A percentile compares a stretch with the other conserved stretches of the same genome.
phyloP scores from a whole-genome alignment of 2,888 invertebrate species.

The Drosophila multiciliata region DNA sequence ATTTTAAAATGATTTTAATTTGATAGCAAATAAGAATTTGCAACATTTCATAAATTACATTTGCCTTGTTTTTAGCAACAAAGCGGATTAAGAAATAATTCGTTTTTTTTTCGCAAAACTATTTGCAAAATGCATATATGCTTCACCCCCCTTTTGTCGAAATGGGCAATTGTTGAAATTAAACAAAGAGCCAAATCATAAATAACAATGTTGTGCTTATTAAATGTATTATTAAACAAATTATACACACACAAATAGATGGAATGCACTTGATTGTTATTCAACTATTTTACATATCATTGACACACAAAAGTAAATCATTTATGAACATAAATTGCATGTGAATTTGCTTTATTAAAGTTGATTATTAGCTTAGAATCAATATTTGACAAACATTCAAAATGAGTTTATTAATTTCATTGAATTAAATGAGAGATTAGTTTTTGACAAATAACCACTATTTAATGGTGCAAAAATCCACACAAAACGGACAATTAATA shows the following conservation, averaged over 20 bases:
- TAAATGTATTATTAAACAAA: conserved; percentile 12
- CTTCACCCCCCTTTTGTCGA: neutral
- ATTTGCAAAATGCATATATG: conserved; percentile 3
- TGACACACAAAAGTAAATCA: conserved; percentile 1
- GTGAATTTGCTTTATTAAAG: conserved; percentile 3
- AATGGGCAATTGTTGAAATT: neutral
- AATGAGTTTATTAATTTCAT: conserved; percentile 31
- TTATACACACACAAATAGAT: neutral
- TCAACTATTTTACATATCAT: conserved; percentile 14
- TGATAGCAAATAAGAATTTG: neutral
- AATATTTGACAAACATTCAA: conserved; percentile 19
- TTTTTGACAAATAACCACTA: conserved; percentile 1
- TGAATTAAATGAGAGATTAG: conserved; percentile 16
- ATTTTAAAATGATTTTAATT: neutral
- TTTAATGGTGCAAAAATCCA: neutral
- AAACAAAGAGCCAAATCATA: conserved; percentile 4
- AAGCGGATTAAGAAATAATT: neutral
- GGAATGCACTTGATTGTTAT: neutral
- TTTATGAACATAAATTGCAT: conserved; percentile 19
- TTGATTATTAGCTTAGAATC: conserved; percentile 18
- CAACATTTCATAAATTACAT: neutral
- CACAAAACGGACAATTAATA: conserved; percentile 21
- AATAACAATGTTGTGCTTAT: conserved; percentile 9
- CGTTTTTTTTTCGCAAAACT: neutral
- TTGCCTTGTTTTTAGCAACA: neutral